Evolutionary conservation across 1,140 invertebrate genomes (phyloP).

Genomic region (Cotesia vestalis): DNA sequence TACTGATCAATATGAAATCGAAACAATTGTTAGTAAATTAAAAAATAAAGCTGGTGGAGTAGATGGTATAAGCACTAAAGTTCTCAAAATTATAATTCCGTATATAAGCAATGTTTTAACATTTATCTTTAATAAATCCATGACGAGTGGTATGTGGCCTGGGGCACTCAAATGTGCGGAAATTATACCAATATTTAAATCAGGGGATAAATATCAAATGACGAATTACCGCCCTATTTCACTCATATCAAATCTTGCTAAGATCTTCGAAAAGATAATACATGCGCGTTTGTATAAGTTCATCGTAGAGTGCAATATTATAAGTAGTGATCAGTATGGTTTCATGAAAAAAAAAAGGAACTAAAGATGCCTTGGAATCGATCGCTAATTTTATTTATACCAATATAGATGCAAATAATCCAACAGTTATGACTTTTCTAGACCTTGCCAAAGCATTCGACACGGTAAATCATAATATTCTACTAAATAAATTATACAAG

Average conservation of each 20-base stretch:
- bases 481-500: neutral
- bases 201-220: neutral
- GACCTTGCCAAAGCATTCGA: neutral
- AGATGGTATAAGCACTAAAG: constrained; percentile 1
- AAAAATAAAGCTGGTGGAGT: neutral
- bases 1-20: neutral
- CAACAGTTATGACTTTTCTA: neutral
- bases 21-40: neutral
- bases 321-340: neutral
- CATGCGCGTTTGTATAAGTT: neutral
- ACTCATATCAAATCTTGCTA: neutral
- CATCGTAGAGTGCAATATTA: neutral
- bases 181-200: neutral
- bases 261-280: neutral
- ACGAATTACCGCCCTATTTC: neutral
- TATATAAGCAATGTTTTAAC: neutral
- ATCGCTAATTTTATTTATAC: neutral
- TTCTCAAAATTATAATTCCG: neutral
- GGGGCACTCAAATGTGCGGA: neutral
- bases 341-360: neutral
- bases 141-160: neutral
- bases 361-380: neutral
- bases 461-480: neutral
- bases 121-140: neutral
- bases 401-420: neutral